Evolutionary conservation across 2,888 invertebrate genomes (phyloP).

Genomic region (Eucriotettix oculatus): DNA sequence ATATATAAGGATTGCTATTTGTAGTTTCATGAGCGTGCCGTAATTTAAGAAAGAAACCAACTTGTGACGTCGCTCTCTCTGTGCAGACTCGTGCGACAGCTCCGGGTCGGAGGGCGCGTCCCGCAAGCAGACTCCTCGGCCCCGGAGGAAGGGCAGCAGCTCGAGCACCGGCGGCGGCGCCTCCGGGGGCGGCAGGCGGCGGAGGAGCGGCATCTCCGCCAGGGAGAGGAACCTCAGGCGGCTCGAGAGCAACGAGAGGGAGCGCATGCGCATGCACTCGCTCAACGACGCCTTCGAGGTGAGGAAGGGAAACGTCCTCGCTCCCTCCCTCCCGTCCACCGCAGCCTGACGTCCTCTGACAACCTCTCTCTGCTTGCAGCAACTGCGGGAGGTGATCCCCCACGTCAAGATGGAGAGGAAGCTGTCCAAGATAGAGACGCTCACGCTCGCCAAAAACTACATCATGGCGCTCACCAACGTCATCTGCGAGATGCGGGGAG

Average conservation of each 20-base stretch:
- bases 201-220: slow-evolving; percentile 62
- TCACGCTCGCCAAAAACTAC: slow-evolving; percentile 66
- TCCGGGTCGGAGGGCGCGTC: neutral
- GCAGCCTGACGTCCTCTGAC: too few species aligned
- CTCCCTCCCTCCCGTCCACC: too few species aligned
- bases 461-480: slow-evolving; percentile 68
- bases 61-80: too few species aligned
- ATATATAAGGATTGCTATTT: too few species aligned
- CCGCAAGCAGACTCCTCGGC: neutral
- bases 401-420: slow-evolving; percentile 62
- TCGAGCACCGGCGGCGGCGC: neutral
- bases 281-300: slow-evolving; percentile 84
- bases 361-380: slow-evolving; percentile 28
- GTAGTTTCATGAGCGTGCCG: too few species aligned
- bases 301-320: slow-evolving; percentile 14
- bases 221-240: slow-evolving; percentile 72
- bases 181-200: slow-evolving; percentile 29
- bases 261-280: slow-evolving; percentile 84
- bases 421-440: slow-evolving; percentile 62
- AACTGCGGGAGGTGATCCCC: slow-evolving; percentile 59
- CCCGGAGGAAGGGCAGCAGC: neutral
- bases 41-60: too few species aligned
- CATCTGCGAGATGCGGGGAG: slow-evolving; percentile 59
- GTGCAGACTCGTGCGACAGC: neutral
- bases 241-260: slow-evolving; percentile 79